Conservation (phyloP, 2,113 vertebrate species). For the Pteropus alecto region DNA sequence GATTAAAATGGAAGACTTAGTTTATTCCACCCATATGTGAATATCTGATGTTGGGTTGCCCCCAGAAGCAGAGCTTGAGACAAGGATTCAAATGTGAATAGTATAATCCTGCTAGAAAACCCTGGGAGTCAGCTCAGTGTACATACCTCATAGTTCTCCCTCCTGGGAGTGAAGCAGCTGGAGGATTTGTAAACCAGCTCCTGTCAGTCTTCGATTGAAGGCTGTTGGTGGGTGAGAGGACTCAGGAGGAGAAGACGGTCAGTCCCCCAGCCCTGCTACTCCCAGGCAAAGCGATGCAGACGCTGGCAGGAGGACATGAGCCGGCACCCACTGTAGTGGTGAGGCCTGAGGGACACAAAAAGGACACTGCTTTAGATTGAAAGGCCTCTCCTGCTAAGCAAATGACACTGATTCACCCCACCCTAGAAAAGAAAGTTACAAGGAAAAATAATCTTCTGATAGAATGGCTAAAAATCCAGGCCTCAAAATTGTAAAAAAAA, state of each 20-base stretch:
- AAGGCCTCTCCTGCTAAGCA: background rate
- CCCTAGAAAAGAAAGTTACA: background rate
- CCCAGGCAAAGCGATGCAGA: background rate
- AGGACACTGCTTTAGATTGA: background rate
- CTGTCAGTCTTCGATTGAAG: background rate
- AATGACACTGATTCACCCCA: background rate
- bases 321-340: background rate
- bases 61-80: background rate
- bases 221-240: background rate
- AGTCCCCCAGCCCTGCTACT: background rate
- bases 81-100: background rate
- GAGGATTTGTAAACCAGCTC: background rate
- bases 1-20: background rate
- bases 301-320: background rate
- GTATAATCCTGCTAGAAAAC: background rate
- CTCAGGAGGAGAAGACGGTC: background rate
- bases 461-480: background rate
- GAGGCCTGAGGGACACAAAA: background rate
- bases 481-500: background rate
- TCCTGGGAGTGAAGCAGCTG: background rate
- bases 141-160: background rate
- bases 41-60: background rate
- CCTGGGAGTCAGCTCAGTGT: background rate
- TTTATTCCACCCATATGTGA: background rate
- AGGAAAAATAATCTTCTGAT: background rate